Conservation (phyloP, 2,888 invertebrate genomes). For the Apamea sordens region DNA sequence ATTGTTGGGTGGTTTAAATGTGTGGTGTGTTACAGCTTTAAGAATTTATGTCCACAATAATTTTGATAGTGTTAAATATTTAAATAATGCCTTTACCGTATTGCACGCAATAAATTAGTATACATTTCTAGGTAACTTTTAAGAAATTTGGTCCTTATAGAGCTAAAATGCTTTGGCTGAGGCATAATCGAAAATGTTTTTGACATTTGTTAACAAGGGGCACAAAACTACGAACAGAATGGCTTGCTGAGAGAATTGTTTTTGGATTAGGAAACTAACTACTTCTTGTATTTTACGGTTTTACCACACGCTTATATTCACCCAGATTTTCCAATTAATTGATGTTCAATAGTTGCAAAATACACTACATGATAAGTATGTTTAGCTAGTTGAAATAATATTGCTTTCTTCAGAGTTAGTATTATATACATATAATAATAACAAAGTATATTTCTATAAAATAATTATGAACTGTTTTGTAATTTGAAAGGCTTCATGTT, state of each 20-base stretch:
- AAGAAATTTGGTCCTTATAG: conserved; percentile 33
- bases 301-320: conserved; percentile 33
- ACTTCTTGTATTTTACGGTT: conserved; percentile 3
- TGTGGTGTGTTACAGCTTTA: conserved; percentile 44
- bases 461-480: conserved; percentile 22
- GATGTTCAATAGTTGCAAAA: conserved; percentile 24
- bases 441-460: conserved; percentile 46
- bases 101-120: conserved; percentile 40
- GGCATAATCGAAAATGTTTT: conserved; percentile 12
- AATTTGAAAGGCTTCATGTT: conserved; percentile 35
- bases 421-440: conserved; percentile 4
- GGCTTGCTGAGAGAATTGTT: conserved; percentile 6
- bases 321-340: conserved; percentile 11
- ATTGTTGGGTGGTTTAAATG: conserved; percentile 17
- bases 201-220: background rate
- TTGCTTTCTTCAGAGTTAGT: conserved; percentile 36
- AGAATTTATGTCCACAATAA: conserved; percentile 42
- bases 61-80: conserved; percentile 41
- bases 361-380: conserved; percentile 20
- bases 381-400: conserved; percentile 30
- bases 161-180: conserved; percentile 13
- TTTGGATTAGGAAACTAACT: conserved; percentile 6
- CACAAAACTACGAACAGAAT: background rate
- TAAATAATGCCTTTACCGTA: conserved; percentile 33
- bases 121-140: conserved; percentile 32